These are phyloP conservation scores for Alectoris magna DNA, from an alignment of 2,797 vertebrate species.

Conservation along the genomic window DNA sequence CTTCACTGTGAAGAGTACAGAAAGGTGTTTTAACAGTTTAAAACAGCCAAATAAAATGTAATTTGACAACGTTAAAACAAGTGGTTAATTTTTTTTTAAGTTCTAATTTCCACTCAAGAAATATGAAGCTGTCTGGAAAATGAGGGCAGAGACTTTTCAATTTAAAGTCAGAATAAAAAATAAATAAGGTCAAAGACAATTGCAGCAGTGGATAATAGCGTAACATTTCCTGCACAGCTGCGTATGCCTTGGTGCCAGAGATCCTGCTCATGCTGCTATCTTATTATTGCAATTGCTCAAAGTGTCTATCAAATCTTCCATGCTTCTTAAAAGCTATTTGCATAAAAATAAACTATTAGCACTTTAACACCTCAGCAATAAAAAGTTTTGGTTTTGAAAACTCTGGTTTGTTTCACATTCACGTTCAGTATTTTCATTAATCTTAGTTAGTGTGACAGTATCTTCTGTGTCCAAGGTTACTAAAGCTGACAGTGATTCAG, in stretches of 20 bases:
- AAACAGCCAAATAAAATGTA: neutral
- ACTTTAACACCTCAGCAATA: slow-evolving; percentile 47
- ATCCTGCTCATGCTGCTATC: neutral
- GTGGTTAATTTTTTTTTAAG: neutral
- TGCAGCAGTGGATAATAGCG: neutral
- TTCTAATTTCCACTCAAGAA: neutral
- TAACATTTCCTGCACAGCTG: neutral
- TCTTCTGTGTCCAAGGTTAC: slow-evolving; percentile 26
- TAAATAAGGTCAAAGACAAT: slow-evolving; percentile 4
- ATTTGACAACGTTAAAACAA: neutral
- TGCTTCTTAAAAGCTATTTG: neutral
- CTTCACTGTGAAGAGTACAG: neutral
- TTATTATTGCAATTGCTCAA: slow-evolving; percentile 54
- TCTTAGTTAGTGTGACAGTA: slow-evolving; percentile 23
- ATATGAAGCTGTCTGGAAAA: neutral
- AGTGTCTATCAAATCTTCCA: slow-evolving; percentile 47
- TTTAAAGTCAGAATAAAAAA: neutral
- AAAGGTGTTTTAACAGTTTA: neutral
- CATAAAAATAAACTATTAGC: slow-evolving; percentile 37
- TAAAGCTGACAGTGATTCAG: slow-evolving; percentile 34
- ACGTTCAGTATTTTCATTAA: slow-evolving; percentile 42
- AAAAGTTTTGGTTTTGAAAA: slow-evolving; percentile 47
- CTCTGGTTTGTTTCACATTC: slow-evolving; percentile 30
- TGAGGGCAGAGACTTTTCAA: neutral
- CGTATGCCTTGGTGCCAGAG: neutral